phyloP scores from a whole-genome alignment of 1,140 invertebrate species.

The Philopotamus ludificatus region DNA sequence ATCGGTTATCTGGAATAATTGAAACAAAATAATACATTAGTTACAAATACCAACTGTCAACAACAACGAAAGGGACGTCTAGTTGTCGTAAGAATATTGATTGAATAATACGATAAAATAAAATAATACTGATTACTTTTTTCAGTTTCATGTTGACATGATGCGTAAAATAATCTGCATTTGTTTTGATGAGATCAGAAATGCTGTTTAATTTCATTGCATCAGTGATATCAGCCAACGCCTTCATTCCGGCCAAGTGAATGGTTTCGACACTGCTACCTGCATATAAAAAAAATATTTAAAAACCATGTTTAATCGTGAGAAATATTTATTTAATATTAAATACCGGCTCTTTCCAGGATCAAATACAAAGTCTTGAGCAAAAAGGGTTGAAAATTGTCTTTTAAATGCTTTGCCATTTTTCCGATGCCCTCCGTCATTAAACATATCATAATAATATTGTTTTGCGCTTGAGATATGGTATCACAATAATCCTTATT shows the following conservation, averaged over 20 bases:
- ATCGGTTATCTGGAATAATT: conserved; percentile 40
- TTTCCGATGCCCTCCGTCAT: conserved; percentile 64
- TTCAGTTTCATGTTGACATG: conserved; percentile 64
- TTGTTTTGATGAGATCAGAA: conserved; percentile 57
- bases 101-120: conserved; percentile 21
- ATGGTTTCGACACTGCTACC: conserved; percentile 60
- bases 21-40: conserved; percentile 8
- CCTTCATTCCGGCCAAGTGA: conserved; percentile 55
- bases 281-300: conserved; percentile 41
- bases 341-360: conserved; percentile 64
- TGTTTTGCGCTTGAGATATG: conserved; percentile 57
- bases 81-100: too few species aligned
- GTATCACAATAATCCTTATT: conserved; percentile 43
- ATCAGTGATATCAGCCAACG: conserved; percentile 56
- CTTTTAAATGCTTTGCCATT: conserved; percentile 53
- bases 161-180: conserved; percentile 68
- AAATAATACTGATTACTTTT: conserved; percentile 46
- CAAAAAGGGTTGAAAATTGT: conserved; percentile 58
- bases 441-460: conserved; percentile 61
- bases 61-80: too few species aligned
- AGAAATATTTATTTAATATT: conserved; percentile 19
- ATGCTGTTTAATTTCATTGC: conserved; percentile 54
- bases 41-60: neutral
- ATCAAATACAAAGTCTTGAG: conserved; percentile 66
- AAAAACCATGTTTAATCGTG: neutral